Evolutionary conservation across 2,888 invertebrate genomes (phyloP).

Genomic region (Lasioglossum marginatum): DNA sequence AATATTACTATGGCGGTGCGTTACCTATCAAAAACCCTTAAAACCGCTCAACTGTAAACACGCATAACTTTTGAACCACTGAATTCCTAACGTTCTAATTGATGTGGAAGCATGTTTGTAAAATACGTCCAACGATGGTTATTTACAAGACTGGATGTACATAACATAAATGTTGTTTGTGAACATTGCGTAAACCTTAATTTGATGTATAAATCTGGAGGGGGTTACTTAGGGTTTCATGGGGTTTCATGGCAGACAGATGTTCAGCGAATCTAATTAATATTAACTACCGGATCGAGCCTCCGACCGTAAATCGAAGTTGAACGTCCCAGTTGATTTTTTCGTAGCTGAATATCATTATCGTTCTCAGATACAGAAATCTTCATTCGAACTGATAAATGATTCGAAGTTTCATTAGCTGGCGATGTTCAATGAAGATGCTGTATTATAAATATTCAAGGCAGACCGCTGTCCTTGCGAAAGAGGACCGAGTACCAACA

Average conservation of each 20-base stretch:
- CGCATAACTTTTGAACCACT: too few relatives aligned
- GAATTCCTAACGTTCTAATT: too few relatives aligned
- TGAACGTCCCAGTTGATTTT: not conserved
- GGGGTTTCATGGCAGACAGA: too few relatives aligned
- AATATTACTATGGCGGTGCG: too few relatives aligned
- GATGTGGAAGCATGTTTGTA: too few relatives aligned
- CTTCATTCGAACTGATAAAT: not conserved
- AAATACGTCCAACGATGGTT: too few relatives aligned
- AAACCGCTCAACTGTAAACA: too few relatives aligned
- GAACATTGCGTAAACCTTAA: too few relatives aligned
- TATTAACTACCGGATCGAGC: not conserved
- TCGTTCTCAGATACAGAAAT: not conserved
- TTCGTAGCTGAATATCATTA: not conserved
- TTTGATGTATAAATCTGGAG: not conserved
- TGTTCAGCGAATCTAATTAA: not conserved
- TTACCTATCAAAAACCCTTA: too few relatives aligned
- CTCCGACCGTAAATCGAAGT: too few relatives aligned
- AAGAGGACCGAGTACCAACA: not conserved
- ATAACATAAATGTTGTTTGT: too few relatives aligned
- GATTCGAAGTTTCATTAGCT: conserved; percentile 13
- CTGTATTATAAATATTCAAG: conserved; percentile 12
- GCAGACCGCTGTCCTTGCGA: not conserved
- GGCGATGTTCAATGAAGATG: not conserved
- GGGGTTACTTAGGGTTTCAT: not conserved
- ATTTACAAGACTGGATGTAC: too few relatives aligned